phyloP scores from a whole-genome alignment of 2,113 vertebrate species.

The Meleagris gallopavo region DNA sequence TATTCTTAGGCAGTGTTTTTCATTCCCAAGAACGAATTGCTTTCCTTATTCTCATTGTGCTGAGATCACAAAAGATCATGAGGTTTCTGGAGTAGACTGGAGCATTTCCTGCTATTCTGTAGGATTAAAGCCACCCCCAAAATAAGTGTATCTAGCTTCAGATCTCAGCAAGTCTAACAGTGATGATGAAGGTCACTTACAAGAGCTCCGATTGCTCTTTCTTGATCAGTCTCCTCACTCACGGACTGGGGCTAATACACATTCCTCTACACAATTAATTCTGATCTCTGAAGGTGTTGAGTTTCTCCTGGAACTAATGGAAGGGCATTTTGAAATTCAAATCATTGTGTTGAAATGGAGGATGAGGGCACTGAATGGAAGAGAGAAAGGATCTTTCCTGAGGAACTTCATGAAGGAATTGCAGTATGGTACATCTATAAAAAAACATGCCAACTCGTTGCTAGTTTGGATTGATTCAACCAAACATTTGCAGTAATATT shows the following conservation, averaged over 20 bases:
- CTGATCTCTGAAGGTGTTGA: constrained; percentile 28
- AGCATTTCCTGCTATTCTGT: neutral
- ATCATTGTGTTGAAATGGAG: neutral
- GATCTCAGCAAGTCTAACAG: neutral
- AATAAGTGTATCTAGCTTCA: neutral
- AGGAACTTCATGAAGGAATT: neutral
- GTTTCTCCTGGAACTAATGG: constrained; percentile 30
- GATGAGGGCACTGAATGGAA: neutral
- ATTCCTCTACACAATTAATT: constrained; percentile 23
- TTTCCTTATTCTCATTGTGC: neutral
- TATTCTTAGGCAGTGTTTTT: neutral
- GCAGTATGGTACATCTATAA: neutral
- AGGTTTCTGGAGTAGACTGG: neutral
- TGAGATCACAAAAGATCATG: neutral
- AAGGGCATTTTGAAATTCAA: constrained; percentile 37
- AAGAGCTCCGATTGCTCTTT: neutral
- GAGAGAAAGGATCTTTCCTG: neutral
- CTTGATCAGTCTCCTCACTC: neutral
- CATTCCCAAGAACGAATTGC: neutral
- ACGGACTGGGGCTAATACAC: neutral
- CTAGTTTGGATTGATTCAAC: neutral
- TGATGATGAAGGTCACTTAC: neutral
- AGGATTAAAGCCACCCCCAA: neutral
- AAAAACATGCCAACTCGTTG: neutral
- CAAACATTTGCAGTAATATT: neutral